Base-by-base conservation (phyloP, 2,113 vertebrate genomes). In the Acanthochromis polyacanthus region DNA sequence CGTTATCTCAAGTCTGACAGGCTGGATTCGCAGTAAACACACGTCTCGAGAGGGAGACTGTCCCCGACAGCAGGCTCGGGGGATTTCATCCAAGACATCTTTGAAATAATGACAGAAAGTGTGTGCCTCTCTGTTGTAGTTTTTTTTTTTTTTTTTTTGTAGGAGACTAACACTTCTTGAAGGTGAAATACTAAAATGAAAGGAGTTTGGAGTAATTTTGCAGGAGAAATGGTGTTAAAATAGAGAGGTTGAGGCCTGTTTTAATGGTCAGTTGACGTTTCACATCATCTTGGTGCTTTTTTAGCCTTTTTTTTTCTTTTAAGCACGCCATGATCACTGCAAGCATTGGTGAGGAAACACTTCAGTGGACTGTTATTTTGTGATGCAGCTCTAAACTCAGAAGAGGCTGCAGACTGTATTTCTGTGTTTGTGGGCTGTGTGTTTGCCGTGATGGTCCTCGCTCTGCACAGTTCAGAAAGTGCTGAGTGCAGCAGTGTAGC, bases 401-500 rank as follows among this genome's bases (percentile, higher is more conserved):
- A 71, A 36, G 77, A 76, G 72, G 65, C 74, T 73, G 63, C 23
- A 57, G 25, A 67, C 84, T 25, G 61, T 63, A 62, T 85, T 59
- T 74, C 50, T 70, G 62, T 69, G 67, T 82, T 75, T 71, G 74
- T 36, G 67, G 73, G 56, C 64, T 82, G 71, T 36, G 32, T 22
- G 50, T 78, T 89, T n/a, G 36, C 81, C n/a, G 61, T 17, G 78
- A 72, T 86, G 46, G 65, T 80, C 68, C 55, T 76, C 22, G 50
- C 80, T 83, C 80, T 78, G 85, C 81, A 69, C 64, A 60, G 83
- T 67, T 68, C 25, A 59, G 68, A 55, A 80, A 92, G 50, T 90
- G 92, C 90, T 92, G 92, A 92, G 88, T 71, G 82, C 81, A 81
- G 88, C 84, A 84, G 61, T 68, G 57, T 70, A 9, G 73, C 19